Conservation (phyloP, 2,797 vertebrate species). For the Syngnathus rostellatus region DNA sequence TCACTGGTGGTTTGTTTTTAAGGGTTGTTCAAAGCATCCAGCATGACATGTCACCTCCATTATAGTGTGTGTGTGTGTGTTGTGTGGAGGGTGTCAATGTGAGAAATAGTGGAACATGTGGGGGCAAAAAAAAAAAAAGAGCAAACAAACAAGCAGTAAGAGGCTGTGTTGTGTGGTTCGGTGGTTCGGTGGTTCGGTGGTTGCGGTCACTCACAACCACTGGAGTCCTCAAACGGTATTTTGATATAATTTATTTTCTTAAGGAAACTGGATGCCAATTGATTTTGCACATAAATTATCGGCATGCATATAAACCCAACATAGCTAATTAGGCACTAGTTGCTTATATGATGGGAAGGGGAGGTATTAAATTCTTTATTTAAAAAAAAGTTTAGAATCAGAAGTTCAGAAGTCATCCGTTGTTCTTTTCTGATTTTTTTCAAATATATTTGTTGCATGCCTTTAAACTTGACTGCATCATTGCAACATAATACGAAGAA, state of each 20-base stretch:
- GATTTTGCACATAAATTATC: neutral
- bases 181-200: neutral
- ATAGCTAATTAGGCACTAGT: neutral
- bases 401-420: neutral
- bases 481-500: neutral
- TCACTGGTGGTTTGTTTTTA: conserved; percentile 4
- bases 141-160: neutral
- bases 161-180: neutral
- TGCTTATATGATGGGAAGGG: neutral
- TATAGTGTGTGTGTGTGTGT: conserved; percentile 1
- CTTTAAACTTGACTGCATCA: neutral
- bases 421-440: neutral
- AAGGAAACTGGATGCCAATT: neutral
- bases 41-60: neutral
- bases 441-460: neutral
- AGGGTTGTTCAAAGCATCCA: neutral
- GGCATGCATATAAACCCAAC: neutral
- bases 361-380: neutral
- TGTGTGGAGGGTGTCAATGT: neutral
- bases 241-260: neutral
- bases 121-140: neutral
- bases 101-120: neutral
- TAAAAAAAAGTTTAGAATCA: neutral
- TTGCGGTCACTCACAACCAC: neutral
- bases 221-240: neutral